A percentile compares a stretch with the other conserved stretches of the same genome.
Evolutionary conservation across 2,888 invertebrate genomes (phyloP).

Genomic region (Yponomeuta evonymella): DNA sequence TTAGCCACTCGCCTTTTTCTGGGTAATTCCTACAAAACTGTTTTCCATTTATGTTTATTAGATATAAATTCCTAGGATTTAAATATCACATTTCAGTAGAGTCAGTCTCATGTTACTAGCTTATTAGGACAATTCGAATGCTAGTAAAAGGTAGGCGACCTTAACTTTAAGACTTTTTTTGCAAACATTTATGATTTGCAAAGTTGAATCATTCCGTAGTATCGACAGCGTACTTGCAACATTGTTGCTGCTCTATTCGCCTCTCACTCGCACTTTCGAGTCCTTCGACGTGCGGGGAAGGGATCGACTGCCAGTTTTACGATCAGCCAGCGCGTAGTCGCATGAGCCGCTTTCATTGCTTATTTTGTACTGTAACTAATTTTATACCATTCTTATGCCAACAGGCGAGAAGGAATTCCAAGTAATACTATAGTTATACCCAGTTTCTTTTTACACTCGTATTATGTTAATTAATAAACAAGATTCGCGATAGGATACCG

Average conservation of each 20-base stretch:
- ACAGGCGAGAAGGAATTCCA: constrained; percentile 43
- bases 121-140: neutral
- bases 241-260: constrained; percentile 43
- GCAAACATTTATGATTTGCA: constrained; percentile 11
- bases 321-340: constrained; percentile 54
- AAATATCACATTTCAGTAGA: too few species aligned
- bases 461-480: constrained; percentile 10
- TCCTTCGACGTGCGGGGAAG: constrained; percentile 29
- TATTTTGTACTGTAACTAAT: constrained; percentile 67
- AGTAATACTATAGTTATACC: constrained; percentile 33
- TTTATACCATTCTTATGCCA: constrained; percentile 42
- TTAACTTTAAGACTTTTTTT: neutral
- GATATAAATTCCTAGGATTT: too few species aligned
- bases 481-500: constrained; percentile 1
- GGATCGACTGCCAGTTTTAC: constrained; percentile 48
- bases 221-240: constrained; percentile 28
- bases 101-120: neutral
- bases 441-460: constrained; percentile 2
- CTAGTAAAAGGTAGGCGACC: neutral
- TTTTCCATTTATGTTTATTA: too few species aligned
- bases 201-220: constrained; percentile 3
- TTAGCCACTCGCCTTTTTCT: too few species aligned
- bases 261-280: constrained; percentile 36
- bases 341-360: constrained; percentile 61
- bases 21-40: too few species aligned